These are phyloP conservation scores for Lasioglossum calceatum DNA, from an alignment of 2,888 invertebrate species.

Conservation along the genomic window DNA sequence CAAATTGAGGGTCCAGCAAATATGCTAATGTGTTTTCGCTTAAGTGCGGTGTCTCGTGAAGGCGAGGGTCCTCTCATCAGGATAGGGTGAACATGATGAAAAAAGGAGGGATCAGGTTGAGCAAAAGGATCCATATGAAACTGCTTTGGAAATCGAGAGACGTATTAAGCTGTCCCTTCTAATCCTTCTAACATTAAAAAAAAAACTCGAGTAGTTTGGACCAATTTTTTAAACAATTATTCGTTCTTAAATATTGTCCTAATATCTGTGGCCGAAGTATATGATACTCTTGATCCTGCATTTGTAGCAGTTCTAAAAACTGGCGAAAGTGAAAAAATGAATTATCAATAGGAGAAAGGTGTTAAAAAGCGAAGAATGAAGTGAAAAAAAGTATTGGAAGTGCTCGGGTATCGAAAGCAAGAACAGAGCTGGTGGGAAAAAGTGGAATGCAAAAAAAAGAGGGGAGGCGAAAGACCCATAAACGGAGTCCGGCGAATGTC, in stretches of 20 bases:
- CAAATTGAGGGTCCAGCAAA: slow-evolving; percentile 67
- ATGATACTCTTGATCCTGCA: not conserved
- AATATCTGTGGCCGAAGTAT: too few species aligned
- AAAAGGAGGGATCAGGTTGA: slow-evolving; percentile 5
- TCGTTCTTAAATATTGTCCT: not conserved
- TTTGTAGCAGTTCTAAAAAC: not conserved
- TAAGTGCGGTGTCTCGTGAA: slow-evolving; percentile 58
- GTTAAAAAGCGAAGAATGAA: not conserved
- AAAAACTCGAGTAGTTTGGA: not conserved
- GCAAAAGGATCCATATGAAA: slow-evolving; percentile 8
- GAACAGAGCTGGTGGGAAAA: not conserved
- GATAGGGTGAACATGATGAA: slow-evolving; percentile 5
- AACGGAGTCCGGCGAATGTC: slow-evolving; percentile 42
- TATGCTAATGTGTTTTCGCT: slow-evolving; percentile 75
- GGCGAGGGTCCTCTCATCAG: slow-evolving; percentile 49
- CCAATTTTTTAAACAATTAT: not conserved
- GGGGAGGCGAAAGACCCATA: not conserved
- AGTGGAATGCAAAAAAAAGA: not conserved
- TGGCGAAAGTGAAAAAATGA: not conserved
- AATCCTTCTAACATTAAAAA: not conserved
- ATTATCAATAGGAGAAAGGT: not conserved
- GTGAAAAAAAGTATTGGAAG: not conserved
- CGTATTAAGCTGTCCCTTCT: not conserved
- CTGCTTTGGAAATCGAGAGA: not conserved
- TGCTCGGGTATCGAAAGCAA: not conserved